A percentile compares a stretch with the other conserved stretches of the same genome.
Evolutionary conservation across 2,888 invertebrate species (phyloP).

Genomic region (Lissonota sp.): DNA sequence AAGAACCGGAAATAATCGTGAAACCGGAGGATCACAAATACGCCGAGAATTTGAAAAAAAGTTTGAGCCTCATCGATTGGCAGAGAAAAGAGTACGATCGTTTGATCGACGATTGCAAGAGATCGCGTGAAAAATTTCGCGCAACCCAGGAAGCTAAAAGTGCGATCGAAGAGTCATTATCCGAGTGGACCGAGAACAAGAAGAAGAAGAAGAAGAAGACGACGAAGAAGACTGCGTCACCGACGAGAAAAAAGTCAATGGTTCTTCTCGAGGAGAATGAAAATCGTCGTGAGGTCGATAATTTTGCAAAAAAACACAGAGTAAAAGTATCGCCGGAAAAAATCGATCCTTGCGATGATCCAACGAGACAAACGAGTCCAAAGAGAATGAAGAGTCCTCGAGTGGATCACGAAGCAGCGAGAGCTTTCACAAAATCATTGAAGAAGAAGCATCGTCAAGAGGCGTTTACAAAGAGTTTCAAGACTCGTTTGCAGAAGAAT

Average conservation of each 20-base stretch:
- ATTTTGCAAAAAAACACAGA: conserved; percentile 65
- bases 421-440: conserved; percentile 84
- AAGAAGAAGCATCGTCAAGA: conserved; percentile 83
- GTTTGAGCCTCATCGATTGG: conserved; percentile 86
- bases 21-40: conserved; percentile 76
- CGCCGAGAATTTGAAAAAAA: conserved; percentile 84
- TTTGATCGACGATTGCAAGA: conserved; percentile 84
- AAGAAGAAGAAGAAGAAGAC: conserved; percentile 77
- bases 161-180: neutral
- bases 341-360: conserved; percentile 41
- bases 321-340: conserved; percentile 7
- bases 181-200: neutral
- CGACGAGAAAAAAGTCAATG: neutral
- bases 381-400: conserved; percentile 3
- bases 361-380: neutral
- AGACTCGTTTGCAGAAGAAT: conserved; percentile 84
- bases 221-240: conserved; percentile 9
- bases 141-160: conserved; percentile 5
- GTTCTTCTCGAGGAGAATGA: conserved; percentile 23
- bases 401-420: conserved; percentile 62
- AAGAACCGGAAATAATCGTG: conserved; percentile 62
- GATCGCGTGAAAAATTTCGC: conserved; percentile 82
- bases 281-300: conserved; percentile 55
- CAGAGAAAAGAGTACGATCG: conserved; percentile 85
- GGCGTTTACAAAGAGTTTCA: conserved; percentile 84